Base-by-base conservation (phyloP, 2,113 vertebrate species). In the Tenrec ecaudatus region DNA sequence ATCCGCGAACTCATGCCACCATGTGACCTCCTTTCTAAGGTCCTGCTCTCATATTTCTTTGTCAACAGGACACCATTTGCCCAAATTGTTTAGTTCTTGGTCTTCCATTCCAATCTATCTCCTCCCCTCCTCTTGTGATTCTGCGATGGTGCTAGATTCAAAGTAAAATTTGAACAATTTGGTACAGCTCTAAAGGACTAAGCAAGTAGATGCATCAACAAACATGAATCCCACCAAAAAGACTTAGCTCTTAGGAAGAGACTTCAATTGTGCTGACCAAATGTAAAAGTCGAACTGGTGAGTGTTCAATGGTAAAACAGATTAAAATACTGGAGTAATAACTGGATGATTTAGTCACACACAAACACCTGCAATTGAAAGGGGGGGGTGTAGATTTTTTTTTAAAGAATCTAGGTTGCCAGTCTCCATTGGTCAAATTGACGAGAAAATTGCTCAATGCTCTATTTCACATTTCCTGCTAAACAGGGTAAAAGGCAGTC, bases 381-480 rank as follows among this genome's bases (percentile, higher is more conserved):
- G 23, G 6, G 6, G 31, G 5, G 3, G 19, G 27, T 4, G 7
- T 31, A 5, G 1, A 33, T 3, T 14, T 16, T 3, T 43, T 53
- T 82, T 53, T 69, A 93, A 88, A 91, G 23, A 71, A 89, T 75
- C 68, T 68, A 86, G 43, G 68, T 90, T 93, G 33, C 86, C 79
- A 64, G 73, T 92, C 83, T 73, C 83, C 83, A 89, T 40, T 94
- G 89, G 95, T 92, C 62, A 94, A 94, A 94, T 85, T 89, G 93
- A 96, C 23, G 31, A 91, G 87, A 96, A 96, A 96, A 96, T 91
- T 96, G 94, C 91, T 95, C 87, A 91, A 29, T 94, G 89, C 91
- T 91, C 82, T 82, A 76, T 88, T 95, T 96, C 94, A 91, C 88
- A 82, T 94, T 95, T 96, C 94, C 89, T 89, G 81, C 89, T 95